Conservation (phyloP, 2,888 invertebrate genomes). For the Aproaerema taeniolella region DNA sequence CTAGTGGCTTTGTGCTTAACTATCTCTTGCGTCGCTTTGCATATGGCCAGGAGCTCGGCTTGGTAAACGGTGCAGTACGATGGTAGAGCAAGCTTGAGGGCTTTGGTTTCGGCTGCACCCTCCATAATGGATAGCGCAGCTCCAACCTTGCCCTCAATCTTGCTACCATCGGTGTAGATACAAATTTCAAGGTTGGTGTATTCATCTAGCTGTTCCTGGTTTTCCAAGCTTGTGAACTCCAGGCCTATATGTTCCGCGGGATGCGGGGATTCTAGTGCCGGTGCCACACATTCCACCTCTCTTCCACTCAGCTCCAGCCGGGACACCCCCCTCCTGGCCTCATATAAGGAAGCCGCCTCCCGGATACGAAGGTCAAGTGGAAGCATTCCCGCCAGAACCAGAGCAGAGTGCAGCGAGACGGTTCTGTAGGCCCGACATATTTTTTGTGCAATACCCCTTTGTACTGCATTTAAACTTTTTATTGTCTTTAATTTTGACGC, state of each 20-base stretch:
- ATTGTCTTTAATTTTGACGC: background rate
- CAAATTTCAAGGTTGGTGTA: background rate
- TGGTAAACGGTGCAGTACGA: too few relatives aligned
- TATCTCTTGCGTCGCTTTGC: too few relatives aligned
- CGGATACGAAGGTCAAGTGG: background rate
- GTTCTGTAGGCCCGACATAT: background rate
- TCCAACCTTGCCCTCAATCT: background rate
- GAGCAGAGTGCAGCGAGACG: background rate
- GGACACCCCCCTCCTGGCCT: background rate
- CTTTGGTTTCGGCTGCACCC: too few relatives aligned
- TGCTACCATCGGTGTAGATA: constrained; percentile 1
- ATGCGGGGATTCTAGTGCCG: background rate
- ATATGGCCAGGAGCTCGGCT: too few relatives aligned
- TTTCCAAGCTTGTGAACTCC: background rate
- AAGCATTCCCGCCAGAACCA: background rate
- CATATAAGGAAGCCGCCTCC: background rate
- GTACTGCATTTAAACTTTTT: background rate
- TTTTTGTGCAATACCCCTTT: background rate
- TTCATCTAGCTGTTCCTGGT: background rate
- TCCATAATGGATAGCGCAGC: too few relatives aligned
- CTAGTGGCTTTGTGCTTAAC: too few relatives aligned
- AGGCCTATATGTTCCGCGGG: background rate
- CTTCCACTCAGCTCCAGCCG: background rate
- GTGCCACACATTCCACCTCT: background rate
- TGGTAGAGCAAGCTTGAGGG: too few relatives aligned